Percentiles rank a stretch among this genome's conserved stretches.
phyloP scores from a whole-genome alignment of 2,797 vertebrate genomes.

The Salarias fasciatus region DNA sequence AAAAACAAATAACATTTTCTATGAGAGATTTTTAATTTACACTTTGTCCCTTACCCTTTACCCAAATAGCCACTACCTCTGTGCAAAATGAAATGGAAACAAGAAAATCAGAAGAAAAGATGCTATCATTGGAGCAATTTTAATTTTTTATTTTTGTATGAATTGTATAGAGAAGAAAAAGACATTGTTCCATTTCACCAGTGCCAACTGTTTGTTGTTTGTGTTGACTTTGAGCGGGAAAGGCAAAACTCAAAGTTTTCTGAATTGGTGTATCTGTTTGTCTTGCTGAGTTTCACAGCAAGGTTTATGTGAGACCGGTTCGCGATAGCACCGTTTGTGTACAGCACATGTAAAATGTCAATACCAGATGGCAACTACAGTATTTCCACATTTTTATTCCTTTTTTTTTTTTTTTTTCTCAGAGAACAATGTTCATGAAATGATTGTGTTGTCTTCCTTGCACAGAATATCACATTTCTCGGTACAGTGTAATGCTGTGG shows the following conservation, averaged over 20 bases:
- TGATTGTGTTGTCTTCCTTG: constrained; percentile 79
- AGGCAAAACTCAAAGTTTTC: constrained; percentile 68
- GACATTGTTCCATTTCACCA: constrained; percentile 82
- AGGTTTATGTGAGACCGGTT: constrained; percentile 57
- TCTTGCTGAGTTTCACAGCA: constrained; percentile 53
- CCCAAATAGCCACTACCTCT: constrained; percentile 88
- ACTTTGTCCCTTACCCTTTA: constrained; percentile 76
- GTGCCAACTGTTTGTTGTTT: constrained; percentile 80
- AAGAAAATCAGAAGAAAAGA: constrained; percentile 73
- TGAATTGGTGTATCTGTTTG: constrained; percentile 69
- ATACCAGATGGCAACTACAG: constrained; percentile 69
- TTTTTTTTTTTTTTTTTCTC: constrained; percentile 48
- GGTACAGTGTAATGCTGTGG: constrained; percentile 59
- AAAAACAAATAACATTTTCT: constrained; percentile 81
- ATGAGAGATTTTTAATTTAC: constrained; percentile 82
- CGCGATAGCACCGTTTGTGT: constrained; percentile 68
- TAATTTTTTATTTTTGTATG: constrained; percentile 88
- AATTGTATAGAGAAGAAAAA: constrained; percentile 83
- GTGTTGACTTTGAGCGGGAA: constrained; percentile 71
- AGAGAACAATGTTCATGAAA: constrained; percentile 71
- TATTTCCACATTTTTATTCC: constrained; percentile 65
- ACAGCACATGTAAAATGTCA: constrained; percentile 75
- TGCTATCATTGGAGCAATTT: constrained; percentile 79
- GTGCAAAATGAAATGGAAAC: constrained; percentile 83
- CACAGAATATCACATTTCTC: constrained; percentile 73